Conservation (phyloP, 2,888 invertebrate genomes). For the Cephus rjabovi region DNA sequence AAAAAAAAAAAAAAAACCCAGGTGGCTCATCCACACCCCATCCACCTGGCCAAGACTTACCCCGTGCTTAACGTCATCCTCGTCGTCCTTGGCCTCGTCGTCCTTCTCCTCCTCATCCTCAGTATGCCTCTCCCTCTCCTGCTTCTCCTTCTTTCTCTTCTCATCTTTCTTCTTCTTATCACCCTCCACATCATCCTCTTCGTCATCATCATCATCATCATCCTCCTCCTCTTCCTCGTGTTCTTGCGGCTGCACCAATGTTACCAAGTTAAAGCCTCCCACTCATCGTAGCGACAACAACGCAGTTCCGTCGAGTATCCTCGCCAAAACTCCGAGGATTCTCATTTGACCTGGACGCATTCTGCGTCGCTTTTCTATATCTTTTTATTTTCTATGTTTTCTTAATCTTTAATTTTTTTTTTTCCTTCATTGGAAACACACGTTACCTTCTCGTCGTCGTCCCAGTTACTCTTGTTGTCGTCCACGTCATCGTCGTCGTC, state of each 20-base stretch:
- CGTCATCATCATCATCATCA: slow-evolving; percentile 57
- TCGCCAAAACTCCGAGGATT: background rate
- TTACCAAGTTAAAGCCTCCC: background rate
- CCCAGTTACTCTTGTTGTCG: slow-evolving; percentile 59
- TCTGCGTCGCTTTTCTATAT: background rate
- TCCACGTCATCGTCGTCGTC: slow-evolving; percentile 61
- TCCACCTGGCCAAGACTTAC: slow-evolving; percentile 27
- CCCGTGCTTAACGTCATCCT: slow-evolving; percentile 44
- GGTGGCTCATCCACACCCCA: background rate
- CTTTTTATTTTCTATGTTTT: no score
- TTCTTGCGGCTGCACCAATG: slow-evolving; percentile 21
- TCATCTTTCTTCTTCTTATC: slow-evolving; percentile 56
- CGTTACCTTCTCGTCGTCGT: slow-evolving; percentile 61
- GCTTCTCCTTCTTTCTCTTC: slow-evolving; percentile 64
- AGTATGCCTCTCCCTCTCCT: slow-evolving; percentile 69
- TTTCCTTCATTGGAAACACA: background rate
- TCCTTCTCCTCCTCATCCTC: slow-evolving; percentile 69
- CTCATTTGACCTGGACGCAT: background rate
- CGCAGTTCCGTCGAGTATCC: background rate
- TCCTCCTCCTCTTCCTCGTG: slow-evolving; percentile 13
- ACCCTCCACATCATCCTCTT: slow-evolving; percentile 53
- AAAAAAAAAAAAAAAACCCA: background rate
- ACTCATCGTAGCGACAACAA: background rate
- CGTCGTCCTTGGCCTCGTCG: slow-evolving; percentile 35
- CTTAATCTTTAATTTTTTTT: background rate